These are phyloP conservation scores for Syrmaticus mikado DNA, from an alignment of 2,113 vertebrate species.

Conservation along the genomic window DNA sequence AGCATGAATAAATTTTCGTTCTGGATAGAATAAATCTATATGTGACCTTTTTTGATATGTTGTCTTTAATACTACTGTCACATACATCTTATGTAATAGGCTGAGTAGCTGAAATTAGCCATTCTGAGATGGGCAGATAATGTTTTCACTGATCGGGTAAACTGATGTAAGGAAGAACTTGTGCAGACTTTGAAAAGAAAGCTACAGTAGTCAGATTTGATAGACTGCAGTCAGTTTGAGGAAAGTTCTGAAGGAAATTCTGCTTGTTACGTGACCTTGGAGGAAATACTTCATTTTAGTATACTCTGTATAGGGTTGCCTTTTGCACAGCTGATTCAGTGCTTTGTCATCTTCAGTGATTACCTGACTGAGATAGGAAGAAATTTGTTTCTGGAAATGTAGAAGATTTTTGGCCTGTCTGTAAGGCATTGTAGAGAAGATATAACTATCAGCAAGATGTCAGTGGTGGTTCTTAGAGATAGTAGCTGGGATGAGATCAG, in stretches of 20 bases:
- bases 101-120: background rate
- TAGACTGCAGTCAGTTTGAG: background rate
- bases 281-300: background rate
- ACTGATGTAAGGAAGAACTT: background rate
- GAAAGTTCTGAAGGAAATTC: background rate
- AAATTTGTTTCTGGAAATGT: background rate
- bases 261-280: background rate
- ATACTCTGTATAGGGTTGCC: background rate
- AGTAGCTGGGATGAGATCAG: background rate
- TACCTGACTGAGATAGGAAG: background rate
- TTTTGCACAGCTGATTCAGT: background rate
- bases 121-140: background rate
- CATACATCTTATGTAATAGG: background rate
- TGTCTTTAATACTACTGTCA: no score
- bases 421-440: background rate
- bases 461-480: background rate
- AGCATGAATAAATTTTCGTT: background rate
- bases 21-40: background rate
- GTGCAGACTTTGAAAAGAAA: background rate
- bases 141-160: background rate
- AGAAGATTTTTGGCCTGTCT: background rate
- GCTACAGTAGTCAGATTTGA: background rate
- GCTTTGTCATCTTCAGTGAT: background rate
- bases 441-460: background rate
- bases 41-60: fast-evolving